phyloP scores from a whole-genome alignment of 2,113 vertebrate genomes.

The Lates calcarifer region DNA sequence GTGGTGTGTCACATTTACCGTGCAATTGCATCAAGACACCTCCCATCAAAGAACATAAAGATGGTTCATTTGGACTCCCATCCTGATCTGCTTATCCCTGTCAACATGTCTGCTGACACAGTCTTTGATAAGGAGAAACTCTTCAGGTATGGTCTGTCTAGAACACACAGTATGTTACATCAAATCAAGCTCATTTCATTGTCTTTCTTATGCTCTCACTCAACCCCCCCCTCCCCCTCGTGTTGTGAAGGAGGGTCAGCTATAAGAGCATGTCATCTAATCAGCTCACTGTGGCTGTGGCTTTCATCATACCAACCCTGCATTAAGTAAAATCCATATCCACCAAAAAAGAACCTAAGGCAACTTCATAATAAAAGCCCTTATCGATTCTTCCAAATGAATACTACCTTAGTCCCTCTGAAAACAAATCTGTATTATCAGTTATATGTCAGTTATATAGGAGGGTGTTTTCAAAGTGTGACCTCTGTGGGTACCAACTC shows the following conservation, averaged over 20 bases:
- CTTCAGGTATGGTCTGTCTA: slow-evolving; percentile 85
- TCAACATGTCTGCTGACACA: slow-evolving; percentile 94
- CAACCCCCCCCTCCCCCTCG: too few species aligned
- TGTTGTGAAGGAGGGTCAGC: too few species aligned
- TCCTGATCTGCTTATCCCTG: slow-evolving; percentile 97
- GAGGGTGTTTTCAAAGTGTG: too few species aligned
- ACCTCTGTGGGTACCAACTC: too few species aligned
- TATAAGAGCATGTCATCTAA: too few species aligned
- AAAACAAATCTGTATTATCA: too few species aligned
- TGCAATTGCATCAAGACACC: slow-evolving; percentile 94
- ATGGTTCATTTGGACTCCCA: slow-evolving; percentile 97
- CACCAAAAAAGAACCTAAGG: too few species aligned
- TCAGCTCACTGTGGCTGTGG: not conserved
- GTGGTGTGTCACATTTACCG: slow-evolving; percentile 95
- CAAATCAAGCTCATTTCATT: not conserved
- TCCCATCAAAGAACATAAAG: slow-evolving; percentile 88
- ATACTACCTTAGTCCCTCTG: too few species aligned
- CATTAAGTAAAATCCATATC: too few species aligned
- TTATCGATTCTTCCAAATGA: too few species aligned
- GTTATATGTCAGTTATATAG: too few species aligned
- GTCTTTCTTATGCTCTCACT: not conserved
- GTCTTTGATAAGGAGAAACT: slow-evolving; percentile 96
- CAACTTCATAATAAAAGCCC: too few species aligned
- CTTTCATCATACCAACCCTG: not conserved
- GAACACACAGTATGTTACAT: not conserved